Percentiles rank a stretch among this genome's conserved stretches.
These are phyloP conservation scores for Lacanobia oleracea DNA, from an alignment of 2,888 invertebrate species.

Conservation along the genomic window DNA sequence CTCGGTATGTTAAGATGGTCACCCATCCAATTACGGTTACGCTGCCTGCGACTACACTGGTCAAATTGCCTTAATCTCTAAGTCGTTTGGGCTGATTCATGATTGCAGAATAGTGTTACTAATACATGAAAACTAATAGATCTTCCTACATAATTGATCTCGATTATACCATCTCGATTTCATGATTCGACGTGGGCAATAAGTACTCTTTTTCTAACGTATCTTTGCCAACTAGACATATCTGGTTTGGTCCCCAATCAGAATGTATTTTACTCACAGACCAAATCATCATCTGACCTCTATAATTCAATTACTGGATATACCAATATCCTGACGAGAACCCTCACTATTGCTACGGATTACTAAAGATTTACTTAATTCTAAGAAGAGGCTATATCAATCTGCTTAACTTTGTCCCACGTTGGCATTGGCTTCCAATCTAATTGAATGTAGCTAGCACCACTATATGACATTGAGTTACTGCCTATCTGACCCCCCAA, in stretches of 20 bases:
- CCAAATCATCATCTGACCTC: conserved; percentile 45
- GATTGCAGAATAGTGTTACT: conserved; percentile 30
- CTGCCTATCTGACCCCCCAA: too few relatives aligned
- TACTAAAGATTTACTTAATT: conserved; percentile 27
- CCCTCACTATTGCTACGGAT: background rate
- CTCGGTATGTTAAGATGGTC: too few relatives aligned
- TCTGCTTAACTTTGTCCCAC: background rate
- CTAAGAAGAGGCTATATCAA: background rate
- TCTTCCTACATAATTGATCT: background rate
- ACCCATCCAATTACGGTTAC: too few relatives aligned
- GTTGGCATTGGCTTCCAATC: background rate
- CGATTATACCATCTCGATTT: background rate
- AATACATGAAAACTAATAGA: conserved; percentile 23
- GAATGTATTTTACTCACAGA: conserved; percentile 28
- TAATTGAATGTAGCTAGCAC: background rate
- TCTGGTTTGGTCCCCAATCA: conserved; percentile 19
- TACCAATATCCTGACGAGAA: conserved; percentile 28
- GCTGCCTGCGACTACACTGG: background rate
- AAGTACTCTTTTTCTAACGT: conserved; percentile 3
- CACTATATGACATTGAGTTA: too few relatives aligned
- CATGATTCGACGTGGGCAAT: background rate
- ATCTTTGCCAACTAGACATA: conserved; percentile 7
- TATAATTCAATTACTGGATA: conserved; percentile 42
- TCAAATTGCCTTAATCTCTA: background rate
- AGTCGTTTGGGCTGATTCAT: background rate